A percentile compares a stretch with the other conserved stretches of the same genome.
phyloP scores from a whole-genome alignment of 1,140 invertebrate species.

The Argopecten irradians region DNA sequence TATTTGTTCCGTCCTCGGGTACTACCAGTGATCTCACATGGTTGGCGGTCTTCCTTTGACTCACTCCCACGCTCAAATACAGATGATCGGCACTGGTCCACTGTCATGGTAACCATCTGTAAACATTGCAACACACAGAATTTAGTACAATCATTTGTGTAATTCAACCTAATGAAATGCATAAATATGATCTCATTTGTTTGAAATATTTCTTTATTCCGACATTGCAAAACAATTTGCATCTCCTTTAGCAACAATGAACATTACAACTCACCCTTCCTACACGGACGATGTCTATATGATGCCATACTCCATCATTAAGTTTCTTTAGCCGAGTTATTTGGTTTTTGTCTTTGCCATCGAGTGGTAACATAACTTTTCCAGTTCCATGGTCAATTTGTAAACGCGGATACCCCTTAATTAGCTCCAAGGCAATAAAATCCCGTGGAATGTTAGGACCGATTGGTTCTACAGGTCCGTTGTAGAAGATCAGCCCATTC shows the following conservation, averaged over 20 bases:
- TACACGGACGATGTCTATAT: conserved; percentile 95
- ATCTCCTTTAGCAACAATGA: too few relatives aligned
- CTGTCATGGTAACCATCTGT: conserved; percentile 82
- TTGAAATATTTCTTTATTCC: too few relatives aligned
- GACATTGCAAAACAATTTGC: too few relatives aligned
- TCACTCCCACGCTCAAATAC: conserved; percentile 81
- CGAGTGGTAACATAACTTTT: conserved; percentile 91
- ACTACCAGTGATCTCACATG: conserved; percentile 90
- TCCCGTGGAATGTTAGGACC: conserved; percentile 79
- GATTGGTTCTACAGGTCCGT: conserved; percentile 91
- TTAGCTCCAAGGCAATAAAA: conserved; percentile 95
- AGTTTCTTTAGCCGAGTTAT: conserved; percentile 83
- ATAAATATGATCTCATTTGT: too few relatives aligned
- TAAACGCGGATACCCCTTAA: conserved; percentile 91
- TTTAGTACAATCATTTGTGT: too few relatives aligned
- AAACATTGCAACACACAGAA: neutral
- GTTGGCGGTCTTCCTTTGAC: conserved; percentile 86
- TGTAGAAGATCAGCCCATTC: conserved; percentile 96
- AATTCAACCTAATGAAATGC: too few relatives aligned
- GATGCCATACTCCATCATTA: conserved; percentile 96
- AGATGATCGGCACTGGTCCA: conserved; percentile 93
- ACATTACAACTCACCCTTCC: conserved; percentile 83
- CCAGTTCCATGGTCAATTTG: conserved; percentile 97
- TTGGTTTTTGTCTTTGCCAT: conserved; percentile 74
- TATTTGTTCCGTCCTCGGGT: conserved; percentile 98